Percentiles rank a stretch among this genome's conserved stretches.
phyloP scores from a whole-genome alignment of 2,113 vertebrate species.

The Ursus arctos region DNA sequence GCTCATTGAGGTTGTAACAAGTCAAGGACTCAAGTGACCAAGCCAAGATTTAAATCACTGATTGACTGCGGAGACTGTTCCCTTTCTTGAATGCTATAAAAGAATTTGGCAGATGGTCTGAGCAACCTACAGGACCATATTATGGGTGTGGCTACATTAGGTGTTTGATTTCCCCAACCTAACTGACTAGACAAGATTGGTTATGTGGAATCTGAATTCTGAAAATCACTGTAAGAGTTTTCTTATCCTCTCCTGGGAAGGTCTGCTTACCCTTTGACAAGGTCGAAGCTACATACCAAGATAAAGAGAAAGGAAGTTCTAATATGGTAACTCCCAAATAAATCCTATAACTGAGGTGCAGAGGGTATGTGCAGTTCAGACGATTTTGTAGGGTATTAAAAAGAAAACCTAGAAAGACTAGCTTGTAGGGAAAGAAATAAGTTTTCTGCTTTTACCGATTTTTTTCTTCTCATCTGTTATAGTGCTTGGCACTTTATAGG shows the following conservation, averaged over 20 bases:
- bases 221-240: not conserved
- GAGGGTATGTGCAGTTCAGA: not conserved
- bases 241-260: not conserved
- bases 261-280: not conserved
- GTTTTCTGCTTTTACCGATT: not conserved
- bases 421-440: not conserved
- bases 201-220: not conserved
- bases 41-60: not conserved
- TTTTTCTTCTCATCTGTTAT: not conserved
- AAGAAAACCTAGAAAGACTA: not conserved
- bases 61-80: not conserved
- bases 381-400: not conserved
- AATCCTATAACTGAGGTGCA: not conserved
- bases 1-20: not conserved
- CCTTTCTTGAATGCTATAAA: not conserved
- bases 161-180: not conserved
- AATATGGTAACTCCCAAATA: not conserved
- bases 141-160: not conserved
- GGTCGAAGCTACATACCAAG: not conserved
- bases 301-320: not conserved
- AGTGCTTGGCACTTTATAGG: not conserved
- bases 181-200: not conserved
- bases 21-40: not conserved
- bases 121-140: not conserved
- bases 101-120: not conserved